Evolutionary conservation across 2,113 vertebrate genomes (phyloP).

Genomic region (Riparia riparia): DNA sequence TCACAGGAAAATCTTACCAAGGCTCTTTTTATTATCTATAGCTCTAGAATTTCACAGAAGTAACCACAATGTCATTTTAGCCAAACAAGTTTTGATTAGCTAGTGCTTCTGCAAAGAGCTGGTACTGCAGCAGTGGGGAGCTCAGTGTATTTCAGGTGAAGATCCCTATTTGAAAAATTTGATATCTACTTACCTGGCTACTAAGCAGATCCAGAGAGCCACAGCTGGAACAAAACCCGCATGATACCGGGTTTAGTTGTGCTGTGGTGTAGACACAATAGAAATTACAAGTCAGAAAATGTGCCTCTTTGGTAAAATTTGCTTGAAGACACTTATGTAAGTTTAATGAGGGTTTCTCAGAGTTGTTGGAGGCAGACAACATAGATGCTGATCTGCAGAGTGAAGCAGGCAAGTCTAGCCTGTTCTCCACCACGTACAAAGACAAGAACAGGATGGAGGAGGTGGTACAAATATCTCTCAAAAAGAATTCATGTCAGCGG

Average conservation of each 20-base stretch:
- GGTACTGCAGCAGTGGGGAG: background rate
- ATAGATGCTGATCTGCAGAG: background rate
- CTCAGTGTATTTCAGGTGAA: background rate
- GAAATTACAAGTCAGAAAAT: background rate
- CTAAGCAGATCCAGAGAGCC: background rate
- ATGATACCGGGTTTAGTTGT: background rate
- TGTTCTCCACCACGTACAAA: background rate
- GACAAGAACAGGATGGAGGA: constrained; percentile 25
- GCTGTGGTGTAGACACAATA: background rate
- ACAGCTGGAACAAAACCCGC: background rate
- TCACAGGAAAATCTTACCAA: background rate
- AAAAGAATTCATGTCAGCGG: background rate
- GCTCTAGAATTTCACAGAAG: background rate
- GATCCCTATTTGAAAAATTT: background rate
- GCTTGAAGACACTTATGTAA: background rate
- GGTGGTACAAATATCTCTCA: constrained; percentile 21
- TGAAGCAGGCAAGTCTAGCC: background rate
- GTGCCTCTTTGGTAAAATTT: background rate
- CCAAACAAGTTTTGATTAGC: background rate
- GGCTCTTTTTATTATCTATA: background rate
- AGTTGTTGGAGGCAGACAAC: background rate
- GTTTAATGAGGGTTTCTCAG: background rate
- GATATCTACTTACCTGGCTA: background rate
- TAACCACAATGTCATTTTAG: background rate
- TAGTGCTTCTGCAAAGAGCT: background rate